Base-by-base conservation (phyloP, 2,113 vertebrate species). In the Colaptes auratus region DNA sequence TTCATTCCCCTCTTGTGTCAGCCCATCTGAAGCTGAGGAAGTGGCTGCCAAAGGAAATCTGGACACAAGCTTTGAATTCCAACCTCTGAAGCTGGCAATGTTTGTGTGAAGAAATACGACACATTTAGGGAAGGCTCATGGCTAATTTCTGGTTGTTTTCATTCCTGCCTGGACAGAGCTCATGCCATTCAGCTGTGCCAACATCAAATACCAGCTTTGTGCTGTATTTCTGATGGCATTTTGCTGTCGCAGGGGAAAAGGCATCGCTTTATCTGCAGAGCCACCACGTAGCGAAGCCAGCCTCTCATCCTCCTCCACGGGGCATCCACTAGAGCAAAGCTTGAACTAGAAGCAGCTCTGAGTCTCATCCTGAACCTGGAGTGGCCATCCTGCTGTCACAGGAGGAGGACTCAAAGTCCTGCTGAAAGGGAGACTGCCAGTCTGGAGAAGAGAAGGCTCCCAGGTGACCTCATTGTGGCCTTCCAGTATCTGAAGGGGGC, bases 1-100 rank as follows among this genome's bases (percentile, higher is more conserved):
- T 90, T 83, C 86, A 61, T 65, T 83, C 53, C 81, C 72, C 39
- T 21, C 5, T 83, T 33, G 82, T 94, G 86, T 76, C 93, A 92
- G 82, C 73, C 85, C 80, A 79, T 93, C 80, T 59, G 31, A 17
- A 75, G 69, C 2, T 86, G 88, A 69, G 39, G 76, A 78, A 75
- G 28, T 23, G 13, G 0, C 76, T 90, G 94, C 88, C 95, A 94
- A 84, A 90, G 50, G 66, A 95, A 96, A 94, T 83, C 88, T 92
- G 94, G 91, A 81, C 39, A 15, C n/a, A 6, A 44, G 83, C 71
- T 88, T 64, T 67, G 75, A 46, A 80, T 81, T 88, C 69, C 75
- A 71, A 35, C 7, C 72, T 60, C 65, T 16, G 56, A 50, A 88
- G 74, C 23, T 85, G 91, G 71, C 24, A 8, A 36, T 31, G 15